A percentile compares a stretch with the other conserved stretches of the same genome.
Evolutionary conservation across 1,140 invertebrate genomes (phyloP).

Genomic region (Pogonomyrmex barbatus): DNA sequence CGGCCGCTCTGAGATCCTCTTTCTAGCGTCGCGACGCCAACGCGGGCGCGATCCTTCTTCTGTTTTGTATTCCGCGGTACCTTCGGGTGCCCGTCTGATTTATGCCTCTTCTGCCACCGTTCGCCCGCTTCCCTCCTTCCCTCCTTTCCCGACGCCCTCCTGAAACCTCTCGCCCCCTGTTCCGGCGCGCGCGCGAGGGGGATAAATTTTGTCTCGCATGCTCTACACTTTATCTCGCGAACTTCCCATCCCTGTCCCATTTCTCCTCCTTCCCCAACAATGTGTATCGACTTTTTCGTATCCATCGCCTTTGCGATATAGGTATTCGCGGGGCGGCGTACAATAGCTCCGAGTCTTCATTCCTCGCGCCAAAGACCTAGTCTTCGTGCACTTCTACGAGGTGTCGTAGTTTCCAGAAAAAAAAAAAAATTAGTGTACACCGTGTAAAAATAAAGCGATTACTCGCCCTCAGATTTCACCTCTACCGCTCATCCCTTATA

Average conservation of each 20-base stretch:
- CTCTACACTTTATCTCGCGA: slow-evolving; percentile 58
- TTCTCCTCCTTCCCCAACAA: background rate
- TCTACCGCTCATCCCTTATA: background rate
- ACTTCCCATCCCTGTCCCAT: slow-evolving; percentile 51
- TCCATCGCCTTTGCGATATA: slow-evolving; percentile 39
- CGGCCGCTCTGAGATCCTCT: slow-evolving; percentile 75
- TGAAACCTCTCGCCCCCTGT: slow-evolving; percentile 7
- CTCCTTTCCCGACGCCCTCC: background rate
- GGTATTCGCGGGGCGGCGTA: background rate
- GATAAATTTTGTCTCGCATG: slow-evolving; percentile 75
- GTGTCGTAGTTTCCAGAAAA: background rate
- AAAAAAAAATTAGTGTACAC: background rate
- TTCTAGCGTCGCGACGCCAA: slow-evolving; percentile 23
- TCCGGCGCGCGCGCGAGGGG: slow-evolving; percentile 35
- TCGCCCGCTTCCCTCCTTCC: slow-evolving; percentile 38
- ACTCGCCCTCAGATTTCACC: background rate
- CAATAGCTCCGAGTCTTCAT: slow-evolving; percentile 22
- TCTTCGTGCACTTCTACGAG: no score
- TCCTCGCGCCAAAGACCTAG: background rate
- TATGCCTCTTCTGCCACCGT: slow-evolving; percentile 66
- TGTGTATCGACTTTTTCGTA: slow-evolving; percentile 62
- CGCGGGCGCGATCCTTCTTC: slow-evolving; percentile 74
- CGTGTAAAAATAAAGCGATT: background rate
- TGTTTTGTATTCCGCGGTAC: slow-evolving; percentile 81
- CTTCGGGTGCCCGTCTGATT: slow-evolving; percentile 76